Evolutionary conservation across 2,888 invertebrate genomes (phyloP).

Genomic region (Cepaea hortensis): DNA sequence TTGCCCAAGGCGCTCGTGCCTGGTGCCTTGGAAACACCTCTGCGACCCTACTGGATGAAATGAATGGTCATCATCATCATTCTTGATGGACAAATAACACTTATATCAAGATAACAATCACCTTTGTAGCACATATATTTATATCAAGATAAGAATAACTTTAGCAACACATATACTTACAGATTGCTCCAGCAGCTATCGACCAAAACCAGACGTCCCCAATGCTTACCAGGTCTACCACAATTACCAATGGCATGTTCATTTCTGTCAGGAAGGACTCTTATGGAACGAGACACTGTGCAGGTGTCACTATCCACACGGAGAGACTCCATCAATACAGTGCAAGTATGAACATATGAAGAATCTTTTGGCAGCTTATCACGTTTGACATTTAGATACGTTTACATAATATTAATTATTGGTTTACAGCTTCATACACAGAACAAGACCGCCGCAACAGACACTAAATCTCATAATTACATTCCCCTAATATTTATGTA

Average conservation of each 20-base stretch:
- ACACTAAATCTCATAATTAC: too few relatives aligned
- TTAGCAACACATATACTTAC: neutral
- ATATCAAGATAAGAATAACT: too few relatives aligned
- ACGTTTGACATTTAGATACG: neutral
- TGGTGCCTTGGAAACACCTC: too few relatives aligned
- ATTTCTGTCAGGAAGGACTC: conserved; percentile 54
- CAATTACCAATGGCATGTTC: conserved; percentile 54
- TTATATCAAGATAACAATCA: too few relatives aligned
- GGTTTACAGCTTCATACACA: neutral
- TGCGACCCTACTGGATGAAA: too few relatives aligned
- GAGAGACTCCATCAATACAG: neutral
- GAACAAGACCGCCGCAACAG: too few relatives aligned
- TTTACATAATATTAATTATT: neutral
- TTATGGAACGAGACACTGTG: conserved; percentile 57
- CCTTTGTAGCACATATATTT: too few relatives aligned
- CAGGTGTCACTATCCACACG: conserved; percentile 52
- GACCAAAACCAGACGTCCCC: conserved; percentile 15
- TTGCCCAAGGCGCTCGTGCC: too few relatives aligned
- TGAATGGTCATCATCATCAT: too few relatives aligned
- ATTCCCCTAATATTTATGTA: too few relatives aligned
- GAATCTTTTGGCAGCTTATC: too few relatives aligned
- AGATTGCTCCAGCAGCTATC: conserved; percentile 31
- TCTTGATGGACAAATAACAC: too few relatives aligned
- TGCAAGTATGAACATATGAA: conserved; percentile 32
- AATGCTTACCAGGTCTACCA: conserved; percentile 54